Conservation (phyloP, 2,888 invertebrate species). For the Spicauda simplicius region DNA sequence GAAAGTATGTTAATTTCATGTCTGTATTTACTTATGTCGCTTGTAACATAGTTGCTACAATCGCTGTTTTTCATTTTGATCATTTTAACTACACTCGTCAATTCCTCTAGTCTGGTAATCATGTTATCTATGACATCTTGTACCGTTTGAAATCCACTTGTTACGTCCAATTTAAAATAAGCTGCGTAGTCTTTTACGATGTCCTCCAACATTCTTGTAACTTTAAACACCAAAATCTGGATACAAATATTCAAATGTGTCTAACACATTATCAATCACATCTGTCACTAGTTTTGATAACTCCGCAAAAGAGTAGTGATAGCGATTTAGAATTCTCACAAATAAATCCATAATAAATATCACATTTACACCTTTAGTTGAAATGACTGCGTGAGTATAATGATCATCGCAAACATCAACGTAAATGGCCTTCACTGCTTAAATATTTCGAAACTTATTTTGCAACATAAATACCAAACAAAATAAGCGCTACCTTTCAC, state of each 20-base stretch:
- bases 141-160: constrained; percentile 83
- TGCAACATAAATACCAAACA: neutral
- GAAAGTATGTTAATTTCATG: constrained; percentile 81
- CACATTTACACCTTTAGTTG: neutral
- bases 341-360: constrained; percentile 63
- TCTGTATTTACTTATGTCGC: constrained; percentile 81
- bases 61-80: constrained; percentile 79
- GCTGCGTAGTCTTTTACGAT: constrained; percentile 82
- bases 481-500: neutral
- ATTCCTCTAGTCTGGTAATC: constrained; percentile 87
- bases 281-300: constrained; percentile 70
- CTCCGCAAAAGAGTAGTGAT: constrained; percentile 62
- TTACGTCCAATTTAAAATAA: constrained; percentile 82
- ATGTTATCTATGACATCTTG: constrained; percentile 88
- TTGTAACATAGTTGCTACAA: constrained; percentile 73
- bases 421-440: neutral
- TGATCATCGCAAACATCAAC: neutral
- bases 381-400: neutral
- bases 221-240: constrained; percentile 70
- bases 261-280: constrained; percentile 63
- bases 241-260: constrained; percentile 73
- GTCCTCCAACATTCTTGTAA: constrained; percentile 75
- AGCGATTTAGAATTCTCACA: constrained; percentile 61
- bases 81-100: constrained; percentile 86
- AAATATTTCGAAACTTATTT: neutral